Base-by-base conservation (phyloP, 2,797 vertebrate species). In the Hemitrygon akajei region DNA sequence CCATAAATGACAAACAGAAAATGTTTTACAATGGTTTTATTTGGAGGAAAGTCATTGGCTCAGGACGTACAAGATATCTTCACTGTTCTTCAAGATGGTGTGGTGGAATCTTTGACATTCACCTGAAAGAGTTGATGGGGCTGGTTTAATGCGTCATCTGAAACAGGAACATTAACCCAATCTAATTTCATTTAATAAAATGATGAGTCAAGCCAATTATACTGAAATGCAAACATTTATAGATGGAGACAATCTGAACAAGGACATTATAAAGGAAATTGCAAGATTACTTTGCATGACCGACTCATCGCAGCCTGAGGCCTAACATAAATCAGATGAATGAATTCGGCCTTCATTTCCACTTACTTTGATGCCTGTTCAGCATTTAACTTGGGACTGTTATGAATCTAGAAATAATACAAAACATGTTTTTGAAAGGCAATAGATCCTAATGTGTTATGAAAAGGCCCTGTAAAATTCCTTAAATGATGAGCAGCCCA, bases 181-280 rank as follows among this genome's bases (percentile, higher is more conserved):
- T 56, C 25, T 56, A 76, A 76, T 93, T 93, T 93, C 47, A 12
- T 76, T 93, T 76, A 93, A 93, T 93, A 93, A 76, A 56, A 16
- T 58, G 73, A 76, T 93, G 47, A 76, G 25, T 58, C 73, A 93
- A 75, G 71, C 5, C 40, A 76, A 76, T 93, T 76, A 58, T 58
- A 20, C 40, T 75, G 40, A n/a, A 18, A 56, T 76, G 14, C 40
- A 27, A 56, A 47, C 27, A n/a, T 56, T 40, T 27, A 91, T 71
- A 56, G 66, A 93, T 58, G 71, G 91, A 93, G 37, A 16, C 91
- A 58, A 16, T 30, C 76, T 93, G 69, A 93, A 3, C 47, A 75
- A 58, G 37, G 73, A 47, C 34, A 93, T 27, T 14, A 93, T 71
- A 93, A 76, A 76, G 27, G 71, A 76, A 40, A 92, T 56, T 75